A percentile compares a stretch with the other conserved stretches of the same genome.
Conservation (phyloP, 2,113 vertebrate species). For the Psammodynastes pulverulentus region DNA sequence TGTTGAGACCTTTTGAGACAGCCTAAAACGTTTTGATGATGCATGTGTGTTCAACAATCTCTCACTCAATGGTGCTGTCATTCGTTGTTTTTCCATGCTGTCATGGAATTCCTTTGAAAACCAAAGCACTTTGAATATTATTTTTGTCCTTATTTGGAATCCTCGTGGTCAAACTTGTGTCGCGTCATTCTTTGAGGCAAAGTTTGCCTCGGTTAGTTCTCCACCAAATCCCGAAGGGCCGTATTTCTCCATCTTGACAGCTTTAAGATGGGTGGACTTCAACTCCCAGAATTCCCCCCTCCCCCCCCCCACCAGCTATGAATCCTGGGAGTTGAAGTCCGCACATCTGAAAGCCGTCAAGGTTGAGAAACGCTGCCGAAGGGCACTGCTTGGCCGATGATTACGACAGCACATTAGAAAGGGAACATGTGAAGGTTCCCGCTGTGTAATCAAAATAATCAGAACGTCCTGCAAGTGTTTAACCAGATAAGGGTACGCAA, state of each 20-base stretch:
- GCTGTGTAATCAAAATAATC: background rate
- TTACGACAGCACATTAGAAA: background rate
- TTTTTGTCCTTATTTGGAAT: background rate
- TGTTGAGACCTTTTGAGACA: background rate
- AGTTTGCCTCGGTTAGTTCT: background rate
- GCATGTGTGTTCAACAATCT: background rate
- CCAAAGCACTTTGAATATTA: background rate
- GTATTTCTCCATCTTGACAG: background rate
- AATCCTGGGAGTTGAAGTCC: background rate
- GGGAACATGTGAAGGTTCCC: background rate
- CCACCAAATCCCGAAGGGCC: background rate
- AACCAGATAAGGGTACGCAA: background rate
- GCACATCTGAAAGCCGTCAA: background rate
- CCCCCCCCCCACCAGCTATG: too few relatives aligned
- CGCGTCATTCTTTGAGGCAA: background rate
- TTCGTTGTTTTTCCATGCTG: too few relatives aligned
- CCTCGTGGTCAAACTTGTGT: background rate
- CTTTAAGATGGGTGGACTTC: background rate
- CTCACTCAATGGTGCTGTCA: background rate
- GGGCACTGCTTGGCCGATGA: background rate
- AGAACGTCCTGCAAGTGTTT: background rate
- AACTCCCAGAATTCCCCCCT: background rate
- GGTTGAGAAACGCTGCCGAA: background rate
- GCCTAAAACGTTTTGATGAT: background rate
- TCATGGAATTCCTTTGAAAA: background rate